Percentiles rank a stretch among this genome's conserved stretches.
Evolutionary conservation across 2,888 invertebrate species (phyloP).

Genomic region (Euzophera pinguis): DNA sequence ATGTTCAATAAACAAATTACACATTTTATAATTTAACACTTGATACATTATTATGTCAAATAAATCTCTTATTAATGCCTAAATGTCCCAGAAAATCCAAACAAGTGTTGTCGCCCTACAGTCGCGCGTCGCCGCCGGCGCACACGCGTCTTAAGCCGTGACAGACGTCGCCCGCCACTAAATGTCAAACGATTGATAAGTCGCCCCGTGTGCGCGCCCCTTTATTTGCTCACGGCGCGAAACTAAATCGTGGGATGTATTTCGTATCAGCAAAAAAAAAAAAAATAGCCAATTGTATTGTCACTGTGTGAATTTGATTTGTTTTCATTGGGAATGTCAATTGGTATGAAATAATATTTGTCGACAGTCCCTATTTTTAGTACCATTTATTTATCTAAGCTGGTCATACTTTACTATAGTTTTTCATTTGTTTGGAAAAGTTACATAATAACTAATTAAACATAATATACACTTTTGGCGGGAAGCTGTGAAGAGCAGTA

Average conservation of each 20-base stretch:
- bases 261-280: background rate
- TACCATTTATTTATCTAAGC: too few relatives aligned
- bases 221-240: constrained; percentile 49
- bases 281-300: constrained; percentile 38
- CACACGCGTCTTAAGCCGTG: constrained; percentile 57
- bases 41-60: too few relatives aligned
- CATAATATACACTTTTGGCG: too few relatives aligned
- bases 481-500: too few relatives aligned
- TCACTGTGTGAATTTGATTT: constrained; percentile 39
- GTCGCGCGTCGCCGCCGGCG: constrained; percentile 44
- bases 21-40: too few relatives aligned
- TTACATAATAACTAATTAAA: too few relatives aligned
- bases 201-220: constrained; percentile 41
- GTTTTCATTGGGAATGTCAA: constrained; percentile 7
- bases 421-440: too few relatives aligned
- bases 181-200: constrained; percentile 70
- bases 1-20: too few relatives aligned
- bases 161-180: constrained; percentile 53
- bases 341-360: background rate
- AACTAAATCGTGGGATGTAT: constrained; percentile 51
- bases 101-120: constrained; percentile 1
- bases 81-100: background rate
- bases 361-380: too few relatives aligned
- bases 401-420: too few relatives aligned
- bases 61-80: too few relatives aligned